A percentile compares a stretch with the other conserved stretches of the same genome.
Evolutionary conservation across 1,140 invertebrate species (phyloP).

Genomic region (Galleria mellonella): DNA sequence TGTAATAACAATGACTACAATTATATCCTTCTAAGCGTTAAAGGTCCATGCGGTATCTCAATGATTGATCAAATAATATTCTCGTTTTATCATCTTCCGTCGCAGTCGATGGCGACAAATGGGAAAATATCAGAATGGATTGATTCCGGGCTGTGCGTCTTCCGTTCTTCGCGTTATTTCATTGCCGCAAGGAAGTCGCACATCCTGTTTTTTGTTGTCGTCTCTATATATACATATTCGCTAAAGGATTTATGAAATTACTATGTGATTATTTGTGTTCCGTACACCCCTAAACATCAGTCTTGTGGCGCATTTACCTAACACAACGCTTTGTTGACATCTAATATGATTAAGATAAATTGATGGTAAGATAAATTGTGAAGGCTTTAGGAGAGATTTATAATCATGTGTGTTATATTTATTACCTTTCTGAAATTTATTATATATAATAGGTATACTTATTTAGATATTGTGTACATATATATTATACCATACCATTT

Average conservation of each 20-base stretch:
- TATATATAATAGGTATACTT: too few relatives aligned
- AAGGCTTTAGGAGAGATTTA: too few relatives aligned
- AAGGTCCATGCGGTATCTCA: constrained; percentile 1
- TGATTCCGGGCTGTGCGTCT: constrained; percentile 19
- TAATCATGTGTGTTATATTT: too few relatives aligned
- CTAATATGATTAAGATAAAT: too few relatives aligned
- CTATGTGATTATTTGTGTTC: not conserved
- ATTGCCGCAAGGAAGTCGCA: constrained; percentile 7
- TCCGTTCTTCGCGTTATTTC: constrained; percentile 16
- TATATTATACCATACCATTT: too few relatives aligned
- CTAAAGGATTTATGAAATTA: constrained; percentile 13
- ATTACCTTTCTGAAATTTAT: too few relatives aligned
- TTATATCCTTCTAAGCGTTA: too few relatives aligned
- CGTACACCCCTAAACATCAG: not conserved
- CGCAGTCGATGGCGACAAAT: constrained; percentile 17
- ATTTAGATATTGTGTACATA: too few relatives aligned
- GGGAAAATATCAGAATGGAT: constrained; percentile 19
- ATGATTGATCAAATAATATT: constrained; percentile 19
- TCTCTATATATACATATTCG: constrained; percentile 5
- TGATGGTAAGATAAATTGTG: too few relatives aligned
- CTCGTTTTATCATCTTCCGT: constrained; percentile 10
- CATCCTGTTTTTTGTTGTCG: constrained; percentile 9
- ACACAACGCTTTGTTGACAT: too few relatives aligned
- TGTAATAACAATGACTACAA: too few relatives aligned
- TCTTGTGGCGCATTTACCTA: too few relatives aligned